Evolutionary conservation across 1,140 invertebrate genomes (phyloP).

Genomic region (Philaenus spumarius): DNA sequence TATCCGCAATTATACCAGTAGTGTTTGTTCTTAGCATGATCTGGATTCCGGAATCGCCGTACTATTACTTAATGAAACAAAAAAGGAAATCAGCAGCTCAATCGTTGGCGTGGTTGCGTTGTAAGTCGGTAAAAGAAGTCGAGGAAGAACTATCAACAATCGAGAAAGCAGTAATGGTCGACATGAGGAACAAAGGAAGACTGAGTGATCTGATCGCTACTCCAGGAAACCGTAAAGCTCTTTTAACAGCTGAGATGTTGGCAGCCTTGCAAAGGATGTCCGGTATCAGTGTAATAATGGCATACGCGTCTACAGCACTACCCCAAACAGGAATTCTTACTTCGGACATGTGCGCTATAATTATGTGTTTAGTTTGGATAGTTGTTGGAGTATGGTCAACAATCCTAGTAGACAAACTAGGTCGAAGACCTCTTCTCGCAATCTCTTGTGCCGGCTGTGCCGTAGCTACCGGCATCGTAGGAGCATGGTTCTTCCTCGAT

Average conservation of each 20-base stretch:
- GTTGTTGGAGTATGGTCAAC: constrained; percentile 54
- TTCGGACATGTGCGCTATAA: constrained; percentile 49
- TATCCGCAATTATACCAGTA: constrained; percentile 53
- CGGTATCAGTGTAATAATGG: constrained; percentile 66
- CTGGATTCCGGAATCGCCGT: constrained; percentile 77
- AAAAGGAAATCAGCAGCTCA: constrained; percentile 42
- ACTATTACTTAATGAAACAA: constrained; percentile 53
- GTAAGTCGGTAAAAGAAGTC: constrained; percentile 38
- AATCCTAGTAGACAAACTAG: constrained; percentile 60
- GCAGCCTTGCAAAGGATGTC: constrained; percentile 69
- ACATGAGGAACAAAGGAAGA: constrained; percentile 27
- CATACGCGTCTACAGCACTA: constrained; percentile 69
- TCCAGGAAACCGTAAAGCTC: constrained; percentile 52
- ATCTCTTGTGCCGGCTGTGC: constrained; percentile 35
- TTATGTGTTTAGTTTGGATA: constrained; percentile 60
- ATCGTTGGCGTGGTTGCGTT: constrained; percentile 44
- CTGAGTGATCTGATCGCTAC: constrained; percentile 48
- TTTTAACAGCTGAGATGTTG: constrained; percentile 55
- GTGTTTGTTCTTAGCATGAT: constrained; percentile 58
- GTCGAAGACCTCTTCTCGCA: constrained; percentile 54
- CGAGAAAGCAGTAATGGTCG: constrained; percentile 21
- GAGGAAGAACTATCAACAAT: constrained; percentile 36
- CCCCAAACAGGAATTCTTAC: constrained; percentile 45
- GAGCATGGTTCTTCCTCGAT: constrained; percentile 56
- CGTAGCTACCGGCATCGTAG: constrained; percentile 30